A percentile compares a stretch with the other conserved stretches of the same genome.
Conservation (phyloP, 2,888 invertebrate species). For the Acleris emargana region DNA sequence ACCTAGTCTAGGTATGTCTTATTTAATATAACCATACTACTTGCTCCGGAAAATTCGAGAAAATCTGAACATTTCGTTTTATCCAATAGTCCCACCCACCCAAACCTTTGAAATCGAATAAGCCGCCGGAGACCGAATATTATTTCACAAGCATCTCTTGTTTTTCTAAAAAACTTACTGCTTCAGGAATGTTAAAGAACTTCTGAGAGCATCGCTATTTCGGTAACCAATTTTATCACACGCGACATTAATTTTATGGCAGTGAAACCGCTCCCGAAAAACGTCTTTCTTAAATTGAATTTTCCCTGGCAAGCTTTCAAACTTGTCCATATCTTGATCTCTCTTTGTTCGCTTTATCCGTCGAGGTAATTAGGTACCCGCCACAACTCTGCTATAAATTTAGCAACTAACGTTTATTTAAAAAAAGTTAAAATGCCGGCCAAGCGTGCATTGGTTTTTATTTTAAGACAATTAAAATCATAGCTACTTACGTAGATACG, state of each 20-base stretch:
- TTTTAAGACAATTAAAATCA: too few relatives aligned
- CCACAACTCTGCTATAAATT: constrained; percentile 3
- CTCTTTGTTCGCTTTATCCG: constrained; percentile 43
- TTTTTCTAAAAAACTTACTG: not conserved
- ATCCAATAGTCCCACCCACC: too few relatives aligned
- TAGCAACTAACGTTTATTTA: constrained; percentile 15
- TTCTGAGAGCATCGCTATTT: constrained; percentile 60
- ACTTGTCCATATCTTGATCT: constrained; percentile 58
- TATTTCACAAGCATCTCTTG: not conserved
- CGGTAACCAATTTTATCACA: constrained; percentile 55
- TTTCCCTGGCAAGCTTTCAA: constrained; percentile 71
- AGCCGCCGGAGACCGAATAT: too few relatives aligned
- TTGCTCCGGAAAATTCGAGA: too few relatives aligned
- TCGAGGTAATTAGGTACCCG: constrained; percentile 29
- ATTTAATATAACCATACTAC: too few relatives aligned
- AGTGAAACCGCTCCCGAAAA: constrained; percentile 64
- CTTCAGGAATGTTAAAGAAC: constrained; percentile 32
- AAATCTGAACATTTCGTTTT: too few relatives aligned
- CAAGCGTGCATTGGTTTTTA: too few relatives aligned
- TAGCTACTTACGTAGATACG: too few relatives aligned
- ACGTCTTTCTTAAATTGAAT: constrained; percentile 59
- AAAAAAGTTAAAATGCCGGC: not conserved
- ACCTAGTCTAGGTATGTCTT: too few relatives aligned
- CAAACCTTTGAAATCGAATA: too few relatives aligned
- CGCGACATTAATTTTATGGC: constrained; percentile 63